Evolutionary conservation across 2,888 invertebrate species (phyloP).

Genomic region (Fragum fragum): DNA sequence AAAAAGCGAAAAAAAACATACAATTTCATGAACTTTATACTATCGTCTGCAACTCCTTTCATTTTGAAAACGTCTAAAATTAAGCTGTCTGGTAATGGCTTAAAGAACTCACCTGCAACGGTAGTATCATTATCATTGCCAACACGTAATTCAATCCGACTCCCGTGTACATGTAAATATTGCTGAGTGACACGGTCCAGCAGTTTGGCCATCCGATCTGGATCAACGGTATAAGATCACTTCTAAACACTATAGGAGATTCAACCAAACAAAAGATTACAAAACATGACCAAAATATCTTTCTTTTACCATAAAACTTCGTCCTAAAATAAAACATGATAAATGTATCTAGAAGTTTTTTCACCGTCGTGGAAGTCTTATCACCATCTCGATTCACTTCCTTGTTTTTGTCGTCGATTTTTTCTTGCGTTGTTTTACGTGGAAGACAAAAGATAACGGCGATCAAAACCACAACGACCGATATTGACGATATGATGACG

Average conservation of each 20-base stretch:
- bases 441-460: background rate
- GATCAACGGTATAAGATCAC: slow-evolving; percentile 27
- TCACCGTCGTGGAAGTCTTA: background rate
- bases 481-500: background rate
- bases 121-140: slow-evolving; percentile 26
- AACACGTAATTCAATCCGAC: slow-evolving; percentile 18
- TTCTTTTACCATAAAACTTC: slow-evolving; percentile 9
- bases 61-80: too few species aligned
- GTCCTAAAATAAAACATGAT: slow-evolving; percentile 24
- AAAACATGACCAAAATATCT: slow-evolving; percentile 28
- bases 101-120: slow-evolving; percentile 7
- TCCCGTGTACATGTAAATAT: slow-evolving; percentile 11
- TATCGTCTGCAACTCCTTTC: too few species aligned
- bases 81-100: too few species aligned
- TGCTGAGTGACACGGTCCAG: background rate
- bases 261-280: slow-evolving; percentile 30
- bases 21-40: too few species aligned
- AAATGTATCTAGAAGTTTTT: background rate
- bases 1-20: too few species aligned
- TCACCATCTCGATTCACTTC: background rate
- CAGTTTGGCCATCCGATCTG: slow-evolving; percentile 35
- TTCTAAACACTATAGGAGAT: slow-evolving; percentile 30
- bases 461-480: background rate
- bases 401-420: background rate
- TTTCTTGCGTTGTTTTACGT: background rate